Percentiles rank a stretch among this genome's conserved stretches.
Evolutionary conservation across 2,113 vertebrate species (phyloP).

Genomic region (Scomber colias): DNA sequence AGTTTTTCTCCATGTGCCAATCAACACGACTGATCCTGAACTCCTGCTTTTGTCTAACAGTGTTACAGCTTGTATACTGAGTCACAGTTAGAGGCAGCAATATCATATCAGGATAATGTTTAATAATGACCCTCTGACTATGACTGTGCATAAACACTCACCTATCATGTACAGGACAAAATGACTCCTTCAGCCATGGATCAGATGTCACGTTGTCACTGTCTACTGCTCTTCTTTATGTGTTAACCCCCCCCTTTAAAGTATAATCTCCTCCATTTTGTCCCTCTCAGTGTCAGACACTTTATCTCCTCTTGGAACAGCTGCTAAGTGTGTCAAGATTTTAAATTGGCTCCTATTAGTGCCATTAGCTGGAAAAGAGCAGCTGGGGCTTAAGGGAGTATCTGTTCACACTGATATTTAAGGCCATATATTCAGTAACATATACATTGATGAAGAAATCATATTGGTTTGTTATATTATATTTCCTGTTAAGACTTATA

Average conservation of each 20-base stretch:
- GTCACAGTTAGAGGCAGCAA: conserved; percentile 19
- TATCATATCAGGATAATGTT: conserved; percentile 13
- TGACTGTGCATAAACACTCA: conserved; percentile 7
- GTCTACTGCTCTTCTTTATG: conserved; percentile 3
- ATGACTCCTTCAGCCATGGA: conserved; percentile 1
- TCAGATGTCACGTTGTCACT: conserved; percentile 18
- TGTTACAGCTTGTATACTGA: conserved; percentile 17
- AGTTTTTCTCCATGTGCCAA: background rate
- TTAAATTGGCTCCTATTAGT: conserved; percentile 21
- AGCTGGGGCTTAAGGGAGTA: conserved; percentile 6
- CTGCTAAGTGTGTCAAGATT: conserved; percentile 19
- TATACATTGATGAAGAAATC: background rate
- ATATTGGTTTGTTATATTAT: background rate
- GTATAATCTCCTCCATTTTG: conserved; percentile 30
- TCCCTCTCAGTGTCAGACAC: conserved; percentile 13
- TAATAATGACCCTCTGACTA: background rate
- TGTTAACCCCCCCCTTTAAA: background rate
- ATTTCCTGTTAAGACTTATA: background rate
- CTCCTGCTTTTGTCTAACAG: conserved; percentile 1
- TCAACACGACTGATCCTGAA: background rate
- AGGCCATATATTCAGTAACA: background rate
- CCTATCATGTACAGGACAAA: conserved; percentile 13
- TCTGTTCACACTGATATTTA: conserved; percentile 2
- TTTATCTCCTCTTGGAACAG: conserved; percentile 30
- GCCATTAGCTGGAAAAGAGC: conserved; percentile 18